These are phyloP conservation scores for Chironex yamaguchii DNA, from an alignment of 30 jellyfish, hydroid and myxozoan species.

Conservation along the genomic window DNA sequence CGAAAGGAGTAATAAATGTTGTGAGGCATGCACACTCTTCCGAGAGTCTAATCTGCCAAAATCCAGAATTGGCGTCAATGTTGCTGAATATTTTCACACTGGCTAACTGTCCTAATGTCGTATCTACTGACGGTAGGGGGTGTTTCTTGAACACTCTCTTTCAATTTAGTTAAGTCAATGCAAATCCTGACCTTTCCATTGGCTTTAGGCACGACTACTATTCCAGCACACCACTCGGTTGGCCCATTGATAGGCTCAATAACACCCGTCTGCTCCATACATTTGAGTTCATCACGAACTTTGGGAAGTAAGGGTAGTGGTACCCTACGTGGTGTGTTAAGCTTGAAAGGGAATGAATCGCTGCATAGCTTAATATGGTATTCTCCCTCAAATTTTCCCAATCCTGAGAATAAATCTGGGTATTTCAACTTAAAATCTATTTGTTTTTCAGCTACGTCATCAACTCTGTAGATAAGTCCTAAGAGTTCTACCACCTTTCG, in stretches of 20 bases:
- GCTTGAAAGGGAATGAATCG: conserved; percentile 10
- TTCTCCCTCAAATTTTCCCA: conserved; percentile 49
- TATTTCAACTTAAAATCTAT: neutral
- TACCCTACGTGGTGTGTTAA: conserved; percentile 16
- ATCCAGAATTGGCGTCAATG: too few species aligned
- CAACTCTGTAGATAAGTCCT: neutral
- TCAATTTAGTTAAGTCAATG: conserved; percentile 17
- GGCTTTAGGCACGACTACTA: conserved; percentile 24
- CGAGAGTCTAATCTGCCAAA: conserved; percentile 30
- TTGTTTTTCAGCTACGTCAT: neutral
- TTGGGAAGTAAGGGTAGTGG: conserved; percentile 53
- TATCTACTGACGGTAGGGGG: conserved; percentile 31
- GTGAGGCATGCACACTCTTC: too few species aligned
- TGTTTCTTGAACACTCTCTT: conserved; percentile 9
- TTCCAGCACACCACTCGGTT: conserved; percentile 40
- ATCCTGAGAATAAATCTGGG: conserved; percentile 34
- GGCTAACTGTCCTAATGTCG: conserved; percentile 35
- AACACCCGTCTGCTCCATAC: conserved; percentile 44
- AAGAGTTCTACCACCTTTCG: neutral
- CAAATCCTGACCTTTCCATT: conserved; percentile 20
- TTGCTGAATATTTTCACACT: too few species aligned
- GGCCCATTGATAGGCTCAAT: conserved; percentile 19
- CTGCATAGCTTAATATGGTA: conserved; percentile 25
- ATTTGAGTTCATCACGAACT: conserved; percentile 27
- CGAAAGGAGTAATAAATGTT: conserved; percentile 60